Base-by-base conservation (phyloP, 2,888 invertebrate genomes). In the Suillia variegata region DNA sequence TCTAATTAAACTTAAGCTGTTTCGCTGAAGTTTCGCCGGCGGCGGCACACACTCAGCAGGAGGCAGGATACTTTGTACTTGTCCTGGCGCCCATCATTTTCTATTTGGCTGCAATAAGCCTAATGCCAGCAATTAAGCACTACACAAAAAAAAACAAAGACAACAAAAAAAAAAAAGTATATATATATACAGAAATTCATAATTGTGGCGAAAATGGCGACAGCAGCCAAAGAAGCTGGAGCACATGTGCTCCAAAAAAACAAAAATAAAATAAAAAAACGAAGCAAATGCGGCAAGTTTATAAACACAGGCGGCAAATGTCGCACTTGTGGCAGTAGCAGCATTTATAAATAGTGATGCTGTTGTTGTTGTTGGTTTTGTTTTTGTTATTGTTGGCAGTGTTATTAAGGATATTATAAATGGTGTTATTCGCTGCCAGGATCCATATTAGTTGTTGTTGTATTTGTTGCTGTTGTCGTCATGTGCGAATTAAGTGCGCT, bases 61-160 rank as follows among this genome's bases (percentile, higher is more conserved):
- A 38, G n/a, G n/a, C n/a, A n/a, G n/a, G n/a, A n/a, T n/a, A n/a
- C n/a, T n/a, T n/a, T n/a, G n/a, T n/a, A 38, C 38, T 10, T 38
- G 38, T 38, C 38, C 13, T n/a, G 26, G 26, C n/a, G n/a, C 26
- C 26, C 26, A 26, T 26, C 38, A n/a, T n/a, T 38, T 38, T 38
- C n/a, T n/a, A n/a, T n/a, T n/a, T n/a, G n/a, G 38, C 38, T 8
- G 38, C 13, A 38, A n/a, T 38, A 38, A n/a, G 38, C 38, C 38
- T 38, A 38, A 38, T 38, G 38, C 38, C 38, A 38, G n/a, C 38
- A 38, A 38, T 38, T 38, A 38, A 31, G n/a, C n/a, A n/a, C n/a
- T 31, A 31, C 31, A 31, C 31, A 12, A 31, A 31, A 31, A 31
- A 31, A 31, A 31, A 31, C 6, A 12, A 12, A 31, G 6, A 12